Evolutionary conservation across 2,797 vertebrate genomes (phyloP).

Genomic region (Neostethus bicornis): DNA sequence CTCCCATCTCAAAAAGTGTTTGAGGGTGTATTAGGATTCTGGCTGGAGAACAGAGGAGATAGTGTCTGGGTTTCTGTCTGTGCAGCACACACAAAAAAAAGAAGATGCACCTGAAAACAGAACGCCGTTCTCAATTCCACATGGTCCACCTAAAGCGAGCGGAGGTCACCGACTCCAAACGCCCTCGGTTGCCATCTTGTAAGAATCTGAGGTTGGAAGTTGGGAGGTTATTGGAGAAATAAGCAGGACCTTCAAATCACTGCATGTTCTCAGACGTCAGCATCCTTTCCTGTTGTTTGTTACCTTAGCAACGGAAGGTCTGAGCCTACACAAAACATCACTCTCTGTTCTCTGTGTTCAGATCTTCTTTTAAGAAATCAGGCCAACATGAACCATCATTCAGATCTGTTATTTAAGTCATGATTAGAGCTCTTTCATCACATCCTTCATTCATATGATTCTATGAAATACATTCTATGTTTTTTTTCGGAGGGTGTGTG

Average conservation of each 20-base stretch:
- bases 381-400: constrained; percentile 33
- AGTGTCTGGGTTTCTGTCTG: constrained; percentile 41
- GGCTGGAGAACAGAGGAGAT: constrained; percentile 24
- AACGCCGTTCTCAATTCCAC: constrained; percentile 60
- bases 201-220: constrained; percentile 15
- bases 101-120: constrained; percentile 61
- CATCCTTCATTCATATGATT: neutral
- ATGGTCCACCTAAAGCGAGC: constrained; percentile 7
- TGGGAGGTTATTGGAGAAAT: constrained; percentile 24
- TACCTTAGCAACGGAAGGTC: constrained; percentile 59
- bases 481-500: constrained; percentile 2
- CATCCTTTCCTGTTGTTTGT: constrained; percentile 37
- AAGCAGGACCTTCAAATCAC: constrained; percentile 19
- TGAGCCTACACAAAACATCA: constrained; percentile 38
- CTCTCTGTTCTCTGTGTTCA: constrained; percentile 22
- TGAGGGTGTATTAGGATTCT: constrained; percentile 52
- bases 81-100: constrained; percentile 18
- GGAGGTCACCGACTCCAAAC: neutral
- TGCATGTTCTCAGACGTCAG: constrained; percentile 28
- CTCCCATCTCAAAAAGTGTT: constrained; percentile 29
- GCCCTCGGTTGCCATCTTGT: neutral
- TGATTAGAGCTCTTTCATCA: constrained; percentile 2
- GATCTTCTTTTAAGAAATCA: constrained; percentile 27
- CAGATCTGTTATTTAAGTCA: constrained; percentile 7
- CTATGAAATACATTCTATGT: neutral